These are phyloP conservation scores for Pituophis catenifer DNA, from an alignment of 2,113 vertebrate genomes.

Conservation along the genomic window DNA sequence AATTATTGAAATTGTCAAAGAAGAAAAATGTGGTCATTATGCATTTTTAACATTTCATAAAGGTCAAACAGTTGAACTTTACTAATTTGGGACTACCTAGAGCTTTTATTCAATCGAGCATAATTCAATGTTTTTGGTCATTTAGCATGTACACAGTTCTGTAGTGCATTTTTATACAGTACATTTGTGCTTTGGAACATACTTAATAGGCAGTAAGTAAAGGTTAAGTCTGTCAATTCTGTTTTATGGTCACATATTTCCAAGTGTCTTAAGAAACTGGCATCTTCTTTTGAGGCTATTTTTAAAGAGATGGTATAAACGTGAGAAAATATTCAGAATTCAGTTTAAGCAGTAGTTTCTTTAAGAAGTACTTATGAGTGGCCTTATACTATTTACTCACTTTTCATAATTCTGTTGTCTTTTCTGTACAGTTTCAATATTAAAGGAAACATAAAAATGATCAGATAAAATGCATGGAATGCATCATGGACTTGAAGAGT, in stretches of 20 bases:
- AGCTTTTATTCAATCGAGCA: not conserved
- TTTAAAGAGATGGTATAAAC: not conserved
- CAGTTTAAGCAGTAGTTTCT: not conserved
- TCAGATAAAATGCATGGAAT: conserved; percentile 60
- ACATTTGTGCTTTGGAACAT: not conserved
- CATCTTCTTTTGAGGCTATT: not conserved
- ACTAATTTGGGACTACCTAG: not conserved
- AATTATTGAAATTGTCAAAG: not conserved
- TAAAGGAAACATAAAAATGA: conserved; percentile 55
- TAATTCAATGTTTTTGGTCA: not conserved
- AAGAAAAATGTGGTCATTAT: not conserved
- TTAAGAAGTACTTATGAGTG: not conserved
- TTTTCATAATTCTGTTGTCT: conserved; percentile 46
- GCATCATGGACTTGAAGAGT: conserved; percentile 55
- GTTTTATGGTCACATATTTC: not conserved
- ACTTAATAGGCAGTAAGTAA: not conserved
- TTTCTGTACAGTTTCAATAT: conserved; percentile 67
- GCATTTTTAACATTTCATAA: not conserved
- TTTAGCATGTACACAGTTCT: not conserved
- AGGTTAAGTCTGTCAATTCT: not conserved
- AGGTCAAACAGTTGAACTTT: not conserved
- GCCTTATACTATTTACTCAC: not conserved
- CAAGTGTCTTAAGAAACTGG: not conserved
- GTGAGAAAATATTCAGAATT: not conserved
- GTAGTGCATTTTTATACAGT: not conserved